These are phyloP conservation scores for Geotrypetes seraphini DNA, from an alignment of 2,797 vertebrate genomes.

Conservation along the genomic window DNA sequence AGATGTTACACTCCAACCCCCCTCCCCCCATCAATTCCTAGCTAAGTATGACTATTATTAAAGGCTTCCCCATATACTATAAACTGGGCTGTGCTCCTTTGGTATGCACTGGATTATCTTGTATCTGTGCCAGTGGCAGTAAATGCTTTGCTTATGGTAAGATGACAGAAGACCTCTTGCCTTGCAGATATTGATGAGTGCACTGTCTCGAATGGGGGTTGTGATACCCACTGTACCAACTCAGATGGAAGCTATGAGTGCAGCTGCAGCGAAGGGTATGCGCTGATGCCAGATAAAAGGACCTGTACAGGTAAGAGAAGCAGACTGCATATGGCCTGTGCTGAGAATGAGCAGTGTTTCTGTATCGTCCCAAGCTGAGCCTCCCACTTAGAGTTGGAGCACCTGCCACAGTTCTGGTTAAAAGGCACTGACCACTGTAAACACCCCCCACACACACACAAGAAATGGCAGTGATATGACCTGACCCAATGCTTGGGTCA, in stretches of 20 bases:
- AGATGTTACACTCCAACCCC: too few relatives aligned
- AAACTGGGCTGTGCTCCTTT: background rate
- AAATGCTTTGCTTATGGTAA: fast-evolving
- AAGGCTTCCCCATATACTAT: too few relatives aligned
- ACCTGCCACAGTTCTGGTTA: too few relatives aligned
- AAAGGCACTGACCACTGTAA: too few relatives aligned
- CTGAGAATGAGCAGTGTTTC: too few relatives aligned
- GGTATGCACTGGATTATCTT: background rate
- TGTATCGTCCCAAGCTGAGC: too few relatives aligned
- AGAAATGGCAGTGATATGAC: too few relatives aligned
- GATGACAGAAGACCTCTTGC: background rate
- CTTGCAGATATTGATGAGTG: conserved; percentile 80
- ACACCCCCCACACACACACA: too few relatives aligned
- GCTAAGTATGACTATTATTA: too few relatives aligned
- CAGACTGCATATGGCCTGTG: background rate
- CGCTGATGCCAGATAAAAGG: conserved; percentile 75
- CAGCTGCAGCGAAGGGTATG: conserved; percentile 79
- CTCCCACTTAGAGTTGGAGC: too few relatives aligned
- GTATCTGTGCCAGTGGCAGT: fast-evolving
- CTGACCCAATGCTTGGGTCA: too few relatives aligned
- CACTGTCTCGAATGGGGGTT: conserved; percentile 80
- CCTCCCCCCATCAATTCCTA: too few relatives aligned
- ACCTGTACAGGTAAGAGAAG: conserved; percentile 65
- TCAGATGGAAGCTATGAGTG: conserved; percentile 85
- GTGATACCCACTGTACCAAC: conserved; percentile 82